These are phyloP conservation scores for Leucopsar rothschildi DNA, from an alignment of 2,113 vertebrate genomes.

Conservation along the genomic window DNA sequence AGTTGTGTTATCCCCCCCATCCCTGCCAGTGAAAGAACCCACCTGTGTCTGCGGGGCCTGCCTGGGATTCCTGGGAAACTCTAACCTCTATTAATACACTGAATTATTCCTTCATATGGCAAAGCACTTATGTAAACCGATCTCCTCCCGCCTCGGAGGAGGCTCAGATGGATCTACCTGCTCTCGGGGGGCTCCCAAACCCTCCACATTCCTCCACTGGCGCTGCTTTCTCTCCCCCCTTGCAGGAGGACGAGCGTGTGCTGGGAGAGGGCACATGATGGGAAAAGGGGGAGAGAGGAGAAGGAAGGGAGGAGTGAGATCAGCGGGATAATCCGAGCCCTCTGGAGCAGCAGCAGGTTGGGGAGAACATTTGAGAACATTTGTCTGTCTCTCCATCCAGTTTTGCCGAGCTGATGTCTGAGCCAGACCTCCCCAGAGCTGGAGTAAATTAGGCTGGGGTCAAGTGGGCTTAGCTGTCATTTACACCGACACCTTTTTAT, in stretches of 20 bases:
- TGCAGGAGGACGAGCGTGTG: conserved; percentile 6
- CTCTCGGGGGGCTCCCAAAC: conserved; percentile 24
- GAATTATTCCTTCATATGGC: conserved; percentile 91
- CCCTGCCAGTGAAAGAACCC: conserved; percentile 89
- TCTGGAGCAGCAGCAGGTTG: conserved; percentile 33
- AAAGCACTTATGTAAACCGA: conserved; percentile 89
- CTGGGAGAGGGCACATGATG: neutral
- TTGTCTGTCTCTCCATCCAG: neutral
- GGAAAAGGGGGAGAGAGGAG: conserved; percentile 4
- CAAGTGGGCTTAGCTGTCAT: conserved; percentile 17
- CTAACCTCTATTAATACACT: conserved; percentile 91
- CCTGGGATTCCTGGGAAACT: conserved; percentile 84
- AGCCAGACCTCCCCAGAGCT: conserved; percentile 38
- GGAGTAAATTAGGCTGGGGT: conserved; percentile 1
- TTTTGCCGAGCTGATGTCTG: neutral
- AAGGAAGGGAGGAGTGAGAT: neutral
- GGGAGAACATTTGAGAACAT: neutral
- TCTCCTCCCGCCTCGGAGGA: conserved; percentile 63
- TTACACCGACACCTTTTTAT: neutral
- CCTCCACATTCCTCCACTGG: neutral
- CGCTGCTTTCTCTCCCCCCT: neutral
- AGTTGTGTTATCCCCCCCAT: conserved; percentile 74
- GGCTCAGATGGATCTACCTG: conserved; percentile 81
- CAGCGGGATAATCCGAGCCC: neutral
- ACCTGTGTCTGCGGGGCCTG: conserved; percentile 84